Base-by-base conservation (phyloP, 1,140 invertebrate genomes). In the Hermetia illucens region DNA sequence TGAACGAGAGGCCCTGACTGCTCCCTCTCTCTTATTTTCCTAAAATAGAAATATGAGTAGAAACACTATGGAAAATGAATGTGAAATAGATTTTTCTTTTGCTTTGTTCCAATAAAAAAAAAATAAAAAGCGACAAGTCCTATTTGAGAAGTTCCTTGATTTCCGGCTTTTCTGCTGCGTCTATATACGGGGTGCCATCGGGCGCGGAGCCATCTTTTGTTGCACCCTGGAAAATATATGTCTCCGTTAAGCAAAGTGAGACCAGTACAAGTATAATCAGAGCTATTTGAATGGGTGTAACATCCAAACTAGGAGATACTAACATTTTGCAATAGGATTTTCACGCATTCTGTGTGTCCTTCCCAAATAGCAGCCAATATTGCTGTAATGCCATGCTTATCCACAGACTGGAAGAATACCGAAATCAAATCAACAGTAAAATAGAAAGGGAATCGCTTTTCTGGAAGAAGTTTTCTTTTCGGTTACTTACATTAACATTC, bases 301-400 rank as follows among this genome's bases (percentile, higher is more conserved):
- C 9, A 21, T 9, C 8, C 8, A 13, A 27, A 27, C 8, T 21
- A 30, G 22, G 3, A 32, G 18, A 19, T 39, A 62, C 64, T 69
- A 68, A 84, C 84, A 64, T 84, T 84, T 65, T 86, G 76, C 41
- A 95, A 52, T 41, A 95, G 67, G 36, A 89, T 66, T 63, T 85
- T 79, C 16, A 95, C 89, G 68, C 88, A 92, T 38, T 80, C 75
- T 35, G 80, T 88, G 55, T 96, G 91, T 34, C 88, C 89, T 67
- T 96, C 91, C 86, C 87, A 96, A 51, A 95, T 90, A 42, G 91
- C 91, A 44, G 90, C 87, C 45, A 95, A 61, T 25, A 96, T 66
- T 16, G 88, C 79, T 39, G 82, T 89, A 44, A 96, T 94, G 5
- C 88, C 90, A 74, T 93, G 86, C 65, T 92, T 92, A 59, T 96